Base-by-base conservation (phyloP, 2,113 vertebrate genomes). In the Pseudopodoces humilis region DNA sequence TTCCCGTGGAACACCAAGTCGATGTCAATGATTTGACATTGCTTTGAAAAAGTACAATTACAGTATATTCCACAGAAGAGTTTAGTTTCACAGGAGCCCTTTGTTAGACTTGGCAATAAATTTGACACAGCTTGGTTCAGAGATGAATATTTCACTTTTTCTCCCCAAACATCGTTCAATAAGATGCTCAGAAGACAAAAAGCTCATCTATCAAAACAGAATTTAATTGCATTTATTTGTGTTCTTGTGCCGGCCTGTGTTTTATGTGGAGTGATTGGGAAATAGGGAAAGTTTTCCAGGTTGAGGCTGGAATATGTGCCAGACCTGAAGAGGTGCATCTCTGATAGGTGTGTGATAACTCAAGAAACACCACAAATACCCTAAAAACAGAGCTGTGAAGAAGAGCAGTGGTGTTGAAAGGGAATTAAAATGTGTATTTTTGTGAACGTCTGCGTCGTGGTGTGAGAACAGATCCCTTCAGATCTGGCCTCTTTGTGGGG, bases 41-140 rank as follows among this genome's bases (percentile, higher is more conserved):
- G 86, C 92, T 92, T 94, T 94, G 92, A 93, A 63, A 72, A 92
- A 93, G 87, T 27, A 84, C 90, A 93, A 94, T 93, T 90, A 86
- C 17, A 74, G 56, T 83, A 74, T 70, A 67, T 92, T 94, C 78
- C 7, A 1, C 52, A 23, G 64, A 77, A 96, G 82, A 85, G 88
- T 64, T 82, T 25, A 2, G 4, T 93, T 92, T 95, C 86, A 83
- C 76, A 88, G 88, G 43, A 81, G 76, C 63, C 72, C 92, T 95
- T 94, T 95, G 92, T 93, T 94, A 71, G 11, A 15, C 88, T 60
- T 35, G 33, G 91, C 56, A 86, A 55, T 24, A 90, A 86, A 53
- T 78, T 88, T 86, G 68, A 81, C 83, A 86, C 64, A 56, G 72
- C 58, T 83, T 63, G 56, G 69, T 92, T 83, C 64, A 41, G 72